These are phyloP conservation scores for Phoeniculus purpureus DNA, from an alignment of 2,797 vertebrate species.

Conservation along the genomic window DNA sequence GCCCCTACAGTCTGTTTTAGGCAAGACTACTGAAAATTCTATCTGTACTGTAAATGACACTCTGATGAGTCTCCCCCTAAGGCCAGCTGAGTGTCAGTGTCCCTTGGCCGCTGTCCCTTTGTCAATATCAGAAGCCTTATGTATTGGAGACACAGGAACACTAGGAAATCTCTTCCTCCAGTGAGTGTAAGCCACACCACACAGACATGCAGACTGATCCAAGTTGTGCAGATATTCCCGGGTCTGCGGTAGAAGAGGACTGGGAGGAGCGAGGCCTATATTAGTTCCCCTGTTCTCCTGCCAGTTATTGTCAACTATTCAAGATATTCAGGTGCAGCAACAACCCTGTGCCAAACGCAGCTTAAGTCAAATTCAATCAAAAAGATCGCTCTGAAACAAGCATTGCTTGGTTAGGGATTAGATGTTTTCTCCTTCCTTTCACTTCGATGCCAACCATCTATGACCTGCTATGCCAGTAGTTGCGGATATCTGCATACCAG, in stretches of 20 bases:
- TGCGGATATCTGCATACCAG: too few relatives aligned
- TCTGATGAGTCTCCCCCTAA: background rate
- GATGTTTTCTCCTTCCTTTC: background rate
- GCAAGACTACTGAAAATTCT: background rate
- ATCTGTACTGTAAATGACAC: background rate
- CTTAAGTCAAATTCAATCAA: background rate
- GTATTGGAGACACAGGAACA: background rate
- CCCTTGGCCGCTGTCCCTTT: accelerated
- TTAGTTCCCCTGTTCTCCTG: background rate
- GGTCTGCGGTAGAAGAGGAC: background rate
- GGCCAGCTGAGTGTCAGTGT: accelerated
- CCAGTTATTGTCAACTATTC: background rate
- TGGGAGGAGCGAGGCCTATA: accelerated
- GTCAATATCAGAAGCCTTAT: background rate
- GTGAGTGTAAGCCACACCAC: accelerated
- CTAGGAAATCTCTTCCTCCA: background rate
- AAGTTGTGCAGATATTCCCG: accelerated
- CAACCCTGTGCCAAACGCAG: background rate
- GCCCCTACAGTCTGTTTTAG: background rate
- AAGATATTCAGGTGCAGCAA: background rate
- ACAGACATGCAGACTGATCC: background rate
- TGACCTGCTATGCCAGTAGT: background rate
- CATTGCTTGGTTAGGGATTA: background rate
- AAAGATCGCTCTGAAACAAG: background rate
- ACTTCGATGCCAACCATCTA: background rate